Base-by-base conservation (phyloP, 1,140 invertebrate genomes). In the Drosophila parabipectinata region DNA sequence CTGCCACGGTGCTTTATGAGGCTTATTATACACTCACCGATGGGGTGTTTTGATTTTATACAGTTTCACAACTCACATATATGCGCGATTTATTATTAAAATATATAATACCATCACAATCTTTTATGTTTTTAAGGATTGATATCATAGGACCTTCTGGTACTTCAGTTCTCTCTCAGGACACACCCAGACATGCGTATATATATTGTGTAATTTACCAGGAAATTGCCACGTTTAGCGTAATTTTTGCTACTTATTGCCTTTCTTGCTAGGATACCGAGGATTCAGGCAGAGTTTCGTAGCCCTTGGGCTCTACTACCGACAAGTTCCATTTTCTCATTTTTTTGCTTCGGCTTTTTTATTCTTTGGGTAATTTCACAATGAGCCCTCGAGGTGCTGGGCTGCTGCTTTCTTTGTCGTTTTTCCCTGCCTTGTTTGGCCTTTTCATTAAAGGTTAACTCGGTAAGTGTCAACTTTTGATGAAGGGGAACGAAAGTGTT, bases 161-260 rank as follows among this genome's bases (percentile, higher is more conserved):
- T 12, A n/a, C 34, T 4, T 3, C 9, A 37, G 3, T 37, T 37
- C 10, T 37, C 10, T 28, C 0, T 6, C 26, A 28, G 10, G 12
- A n/a, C 8, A 32, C 7, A 32, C 9, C 45, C 59, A 64, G 62
- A 51, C 44, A 63, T 67, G 47, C 47, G 60, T 77, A 28, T 63
- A 62, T 60, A 51, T 54, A 69, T 50, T 51, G 79, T 75, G 77
- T 66, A 87, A 90, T 90, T 90, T 90, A 66, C 64, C 51, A 80
- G 85, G 85, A 90, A 85, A 85, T 85, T 85, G 82, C 82, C 80
- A 72, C 82, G 82, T 85, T 85, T 85, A 85, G 82, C 83, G 82
- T 85, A 85, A 85, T 85, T 85, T 85, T 88, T 87, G 82, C 82
- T 85, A 85, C 82, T 85, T 85, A 85, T 88, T 85, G 82, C 82